Percentiles rank a stretch among this genome's conserved stretches.
phyloP scores from a whole-genome alignment of 2,888 invertebrate genomes.

The Eurytoma californica region DNA sequence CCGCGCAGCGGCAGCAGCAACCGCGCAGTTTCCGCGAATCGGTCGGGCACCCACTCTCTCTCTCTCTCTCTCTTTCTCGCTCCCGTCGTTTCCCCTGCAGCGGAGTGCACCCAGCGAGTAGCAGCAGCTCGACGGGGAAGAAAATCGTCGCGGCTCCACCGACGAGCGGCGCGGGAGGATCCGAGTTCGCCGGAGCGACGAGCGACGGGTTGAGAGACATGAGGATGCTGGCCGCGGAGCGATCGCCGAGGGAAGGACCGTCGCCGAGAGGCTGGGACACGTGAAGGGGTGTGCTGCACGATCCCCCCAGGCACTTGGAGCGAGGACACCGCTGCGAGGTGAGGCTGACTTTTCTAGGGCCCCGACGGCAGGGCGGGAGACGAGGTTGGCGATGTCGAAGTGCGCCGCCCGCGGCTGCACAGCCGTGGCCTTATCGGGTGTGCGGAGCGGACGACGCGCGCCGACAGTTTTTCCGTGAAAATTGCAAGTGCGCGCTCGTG shows the following conservation, averaged over 20 bases:
- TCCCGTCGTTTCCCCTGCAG: background rate
- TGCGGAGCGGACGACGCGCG: background rate
- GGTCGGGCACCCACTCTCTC: slow-evolving; percentile 46
- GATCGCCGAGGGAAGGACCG: slow-evolving; percentile 10
- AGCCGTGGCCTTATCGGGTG: background rate
- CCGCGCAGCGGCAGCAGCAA: slow-evolving; percentile 4
- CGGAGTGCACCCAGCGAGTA: no score
- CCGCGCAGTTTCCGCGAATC: slow-evolving; percentile 73
- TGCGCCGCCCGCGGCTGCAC: background rate
- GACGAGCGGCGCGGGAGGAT: background rate
- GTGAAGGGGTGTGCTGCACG: background rate
- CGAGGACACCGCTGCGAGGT: no score
- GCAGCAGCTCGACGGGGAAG: background rate
- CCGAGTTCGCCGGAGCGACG: background rate
- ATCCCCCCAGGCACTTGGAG: no score
- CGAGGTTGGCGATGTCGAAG: background rate
- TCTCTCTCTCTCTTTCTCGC: background rate
- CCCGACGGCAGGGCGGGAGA: background rate
- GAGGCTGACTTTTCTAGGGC: background rate
- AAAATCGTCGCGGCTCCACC: background rate
- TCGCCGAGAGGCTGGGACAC: slow-evolving; percentile 20
- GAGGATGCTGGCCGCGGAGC: slow-evolving; percentile 6
- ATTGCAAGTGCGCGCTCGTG: no score
- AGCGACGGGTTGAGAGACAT: background rate
- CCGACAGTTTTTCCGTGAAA: no score